A percentile compares a stretch with the other conserved stretches of the same genome.
Conservation (phyloP, 2,797 vertebrate species). For the Meda fulgida region DNA sequence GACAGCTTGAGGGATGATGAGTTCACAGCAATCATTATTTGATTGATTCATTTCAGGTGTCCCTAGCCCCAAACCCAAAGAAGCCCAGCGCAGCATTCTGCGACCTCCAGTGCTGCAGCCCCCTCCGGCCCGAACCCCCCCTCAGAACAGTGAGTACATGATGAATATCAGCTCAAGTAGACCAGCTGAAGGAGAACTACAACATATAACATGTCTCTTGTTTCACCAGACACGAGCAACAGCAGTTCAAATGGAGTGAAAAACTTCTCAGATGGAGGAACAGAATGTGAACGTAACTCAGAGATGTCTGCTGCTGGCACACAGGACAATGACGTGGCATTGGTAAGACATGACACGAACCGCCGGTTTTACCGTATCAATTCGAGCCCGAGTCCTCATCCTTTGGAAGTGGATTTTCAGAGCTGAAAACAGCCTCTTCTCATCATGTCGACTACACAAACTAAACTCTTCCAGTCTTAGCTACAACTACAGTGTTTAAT, state of each 20-base stretch:
- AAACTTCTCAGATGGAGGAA: constrained; percentile 50
- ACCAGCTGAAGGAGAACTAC: not conserved
- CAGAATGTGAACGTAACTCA: constrained; percentile 39
- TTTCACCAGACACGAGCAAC: constrained; percentile 55
- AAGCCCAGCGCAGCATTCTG: constrained; percentile 84
- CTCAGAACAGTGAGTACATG: constrained; percentile 49
- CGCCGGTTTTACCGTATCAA: not conserved
- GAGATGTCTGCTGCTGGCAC: constrained; percentile 57
- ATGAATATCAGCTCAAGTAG: not conserved
- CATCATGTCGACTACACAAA: not conserved
- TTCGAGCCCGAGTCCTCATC: no score
- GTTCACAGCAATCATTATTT: not conserved
- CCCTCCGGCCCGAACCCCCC: constrained; percentile 75
- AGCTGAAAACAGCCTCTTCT: not conserved
- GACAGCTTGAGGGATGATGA: not conserved
- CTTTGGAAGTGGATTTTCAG: no score
- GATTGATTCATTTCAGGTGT: constrained; percentile 73
- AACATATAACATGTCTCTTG: not conserved
- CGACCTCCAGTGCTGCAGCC: constrained; percentile 84
- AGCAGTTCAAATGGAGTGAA: constrained; percentile 83
- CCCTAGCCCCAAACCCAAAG: constrained; percentile 87
- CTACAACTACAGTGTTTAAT: no score
- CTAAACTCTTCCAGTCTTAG: not conserved
- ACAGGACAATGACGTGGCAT: constrained; percentile 4
- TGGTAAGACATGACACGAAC: constrained; percentile 39